Percentiles rank a stretch among this genome's conserved stretches.
These are phyloP conservation scores for Reinhardtius hippoglossoides DNA, from an alignment of 2,113 vertebrate genomes.

Conservation along the genomic window DNA sequence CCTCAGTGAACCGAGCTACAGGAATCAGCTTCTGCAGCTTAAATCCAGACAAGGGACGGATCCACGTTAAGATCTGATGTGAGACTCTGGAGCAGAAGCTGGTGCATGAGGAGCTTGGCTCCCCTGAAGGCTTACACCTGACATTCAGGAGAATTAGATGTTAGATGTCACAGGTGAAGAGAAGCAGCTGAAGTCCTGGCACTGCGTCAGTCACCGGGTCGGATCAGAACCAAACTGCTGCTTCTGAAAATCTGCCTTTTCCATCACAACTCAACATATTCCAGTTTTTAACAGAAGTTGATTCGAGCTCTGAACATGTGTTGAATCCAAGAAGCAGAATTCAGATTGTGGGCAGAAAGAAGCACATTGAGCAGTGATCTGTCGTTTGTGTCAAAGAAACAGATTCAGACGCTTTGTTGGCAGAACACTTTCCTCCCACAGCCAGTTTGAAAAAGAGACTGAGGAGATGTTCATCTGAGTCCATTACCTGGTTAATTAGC, in stretches of 20 bases:
- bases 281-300: background rate
- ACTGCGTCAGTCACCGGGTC: background rate
- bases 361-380: too few species aligned
- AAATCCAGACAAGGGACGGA: background rate
- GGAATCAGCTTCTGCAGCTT: background rate
- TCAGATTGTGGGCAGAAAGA: too few species aligned
- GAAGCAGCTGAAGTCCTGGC: constrained; percentile 11
- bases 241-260: too few species aligned
- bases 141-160: constrained; percentile 21
- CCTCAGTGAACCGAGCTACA: background rate
- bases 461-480: background rate
- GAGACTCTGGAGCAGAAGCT: constrained; percentile 21
- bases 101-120: constrained; percentile 19
- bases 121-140: too few species aligned
- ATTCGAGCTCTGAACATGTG: background rate
- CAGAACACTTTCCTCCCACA: background rate
- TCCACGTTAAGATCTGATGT: background rate
- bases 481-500: background rate
- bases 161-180: constrained; percentile 6
- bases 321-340: background rate
- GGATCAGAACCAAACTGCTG: too few species aligned
- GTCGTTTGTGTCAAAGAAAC: background rate
- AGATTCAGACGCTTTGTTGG: background rate
- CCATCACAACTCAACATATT: background rate
- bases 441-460: too few species aligned